phyloP scores from a whole-genome alignment of 2,797 vertebrate species.

The Natrix natrix region DNA sequence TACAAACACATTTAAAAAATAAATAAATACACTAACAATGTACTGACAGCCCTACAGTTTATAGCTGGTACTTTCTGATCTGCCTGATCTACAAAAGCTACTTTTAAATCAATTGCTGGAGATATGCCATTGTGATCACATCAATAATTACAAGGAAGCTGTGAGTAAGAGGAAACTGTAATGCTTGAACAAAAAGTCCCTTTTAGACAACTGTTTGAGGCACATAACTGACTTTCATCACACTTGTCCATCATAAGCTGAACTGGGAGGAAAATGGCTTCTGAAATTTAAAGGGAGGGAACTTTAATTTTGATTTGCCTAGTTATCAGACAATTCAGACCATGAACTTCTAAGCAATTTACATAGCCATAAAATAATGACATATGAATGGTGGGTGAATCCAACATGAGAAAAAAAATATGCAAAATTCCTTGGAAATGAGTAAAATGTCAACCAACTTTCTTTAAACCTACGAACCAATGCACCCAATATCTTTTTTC shows the following conservation, averaged over 20 bases:
- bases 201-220: neutral
- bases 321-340: neutral
- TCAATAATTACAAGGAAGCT: neutral
- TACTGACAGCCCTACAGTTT: neutral
- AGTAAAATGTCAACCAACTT: conserved; percentile 12
- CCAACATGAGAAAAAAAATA: neutral
- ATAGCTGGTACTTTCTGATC: neutral
- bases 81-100: neutral
- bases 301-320: neutral
- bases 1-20: neutral
- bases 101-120: neutral
- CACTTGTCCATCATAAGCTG: neutral
- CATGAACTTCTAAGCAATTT: neutral
- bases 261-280: neutral
- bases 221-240: neutral
- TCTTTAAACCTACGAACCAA: neutral
- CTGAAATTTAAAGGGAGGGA: neutral
- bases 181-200: neutral
- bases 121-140: neutral
- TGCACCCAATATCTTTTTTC: neutral
- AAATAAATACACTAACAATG: neutral
- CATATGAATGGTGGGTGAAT: neutral
- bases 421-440: neutral
- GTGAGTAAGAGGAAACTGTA: neutral
- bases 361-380: neutral